Percentiles rank a stretch among this genome's conserved stretches.
phyloP scores from a whole-genome alignment of 2,888 invertebrate species.

The Tetrapedia diversipes region DNA sequence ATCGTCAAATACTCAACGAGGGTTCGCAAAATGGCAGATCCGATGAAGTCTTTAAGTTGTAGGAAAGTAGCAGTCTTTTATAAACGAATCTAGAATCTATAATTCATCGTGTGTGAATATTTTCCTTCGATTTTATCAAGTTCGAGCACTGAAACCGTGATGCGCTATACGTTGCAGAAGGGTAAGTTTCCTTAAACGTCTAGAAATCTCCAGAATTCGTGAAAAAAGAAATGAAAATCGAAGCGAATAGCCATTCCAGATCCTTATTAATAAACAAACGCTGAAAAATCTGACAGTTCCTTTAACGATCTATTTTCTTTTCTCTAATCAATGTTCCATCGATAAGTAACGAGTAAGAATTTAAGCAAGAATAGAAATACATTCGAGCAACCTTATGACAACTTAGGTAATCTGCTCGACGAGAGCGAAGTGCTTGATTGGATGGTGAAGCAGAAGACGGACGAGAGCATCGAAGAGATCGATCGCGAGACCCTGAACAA shows the following conservation, averaged over 20 bases:
- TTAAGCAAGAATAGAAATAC: neutral
- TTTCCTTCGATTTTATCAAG: neutral
- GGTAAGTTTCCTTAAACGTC: constrained; percentile 40
- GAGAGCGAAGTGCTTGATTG: constrained; percentile 93
- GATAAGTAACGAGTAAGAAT: neutral
- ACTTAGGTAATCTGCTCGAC: constrained; percentile 88
- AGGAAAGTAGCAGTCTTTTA: neutral
- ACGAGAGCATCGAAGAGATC: constrained; percentile 95
- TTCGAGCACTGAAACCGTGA: neutral
- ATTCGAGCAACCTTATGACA: constrained; percentile 38
- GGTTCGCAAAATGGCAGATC: neutral
- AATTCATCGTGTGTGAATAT: neutral
- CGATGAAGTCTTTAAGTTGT: neutral
- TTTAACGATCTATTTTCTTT: neutral
- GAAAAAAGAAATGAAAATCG: neutral
- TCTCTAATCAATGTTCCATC: neutral
- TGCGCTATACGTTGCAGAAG: neutral
- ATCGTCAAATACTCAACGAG: neutral
- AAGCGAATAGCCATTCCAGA: constrained; percentile 70
- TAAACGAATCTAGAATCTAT: neutral
- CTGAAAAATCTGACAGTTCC: neutral
- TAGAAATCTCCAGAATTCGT: constrained; percentile 53
- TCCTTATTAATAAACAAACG: constrained; percentile 14
- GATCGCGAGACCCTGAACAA: constrained; percentile 91
- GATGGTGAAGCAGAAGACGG: constrained; percentile 96